These are phyloP conservation scores for Halcyon smyrnensis DNA, from an alignment of 2,797 vertebrate genomes.

Conservation along the genomic window DNA sequence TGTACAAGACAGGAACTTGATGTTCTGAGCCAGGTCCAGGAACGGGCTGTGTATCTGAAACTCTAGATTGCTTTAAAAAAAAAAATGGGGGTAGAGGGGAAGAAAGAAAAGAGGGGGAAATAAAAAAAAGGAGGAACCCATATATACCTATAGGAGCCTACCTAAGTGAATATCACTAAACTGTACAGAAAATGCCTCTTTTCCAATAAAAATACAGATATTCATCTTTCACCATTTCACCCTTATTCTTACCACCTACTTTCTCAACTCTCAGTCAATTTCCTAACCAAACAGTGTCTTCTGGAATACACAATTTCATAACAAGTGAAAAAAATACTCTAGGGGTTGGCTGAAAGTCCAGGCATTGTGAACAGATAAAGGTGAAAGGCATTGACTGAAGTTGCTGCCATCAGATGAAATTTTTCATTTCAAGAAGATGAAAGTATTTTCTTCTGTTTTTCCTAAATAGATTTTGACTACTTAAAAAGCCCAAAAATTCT, in stretches of 20 bases:
- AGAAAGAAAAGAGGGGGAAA: too few relatives aligned
- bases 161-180: not conserved
- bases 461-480: not conserved
- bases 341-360: not conserved
- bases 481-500: not conserved
- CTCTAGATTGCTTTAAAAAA: not conserved
- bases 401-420: not conserved
- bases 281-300: not conserved
- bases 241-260: not conserved
- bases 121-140: accelerated
- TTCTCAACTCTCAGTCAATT: not conserved
- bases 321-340: not conserved
- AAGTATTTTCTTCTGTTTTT: not conserved
- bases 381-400: accelerated
- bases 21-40: not conserved
- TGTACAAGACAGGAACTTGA: not conserved
- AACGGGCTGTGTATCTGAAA: not conserved
- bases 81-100: too few relatives aligned
- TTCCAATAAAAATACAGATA: not conserved
- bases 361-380: not conserved
- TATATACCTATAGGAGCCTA: not conserved
- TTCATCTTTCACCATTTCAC: not conserved
- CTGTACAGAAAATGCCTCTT: not conserved
- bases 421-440: not conserved
- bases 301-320: not conserved